Conservation (phyloP, 2,113 vertebrate species). For the Parotia lawesii region DNA sequence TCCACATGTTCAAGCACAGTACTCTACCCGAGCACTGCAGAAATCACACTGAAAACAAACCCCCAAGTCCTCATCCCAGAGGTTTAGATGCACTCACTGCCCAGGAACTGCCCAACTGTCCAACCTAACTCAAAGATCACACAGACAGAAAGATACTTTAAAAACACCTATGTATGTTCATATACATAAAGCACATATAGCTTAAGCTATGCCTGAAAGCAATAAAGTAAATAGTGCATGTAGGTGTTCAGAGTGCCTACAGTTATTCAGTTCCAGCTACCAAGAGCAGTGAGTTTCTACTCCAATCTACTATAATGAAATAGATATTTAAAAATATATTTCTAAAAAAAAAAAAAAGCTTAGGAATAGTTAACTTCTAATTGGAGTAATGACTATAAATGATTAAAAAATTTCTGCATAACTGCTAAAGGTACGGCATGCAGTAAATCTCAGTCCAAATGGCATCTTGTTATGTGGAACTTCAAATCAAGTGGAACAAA, state of each 20-base stretch:
- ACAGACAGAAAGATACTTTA: neutral
- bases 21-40: neutral
- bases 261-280: neutral
- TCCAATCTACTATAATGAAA: neutral
- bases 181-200: neutral
- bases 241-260: neutral
- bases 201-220: neutral
- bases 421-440: slow-evolving; percentile 24
- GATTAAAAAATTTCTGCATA: neutral
- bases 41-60: neutral
- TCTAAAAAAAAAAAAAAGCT: neutral
- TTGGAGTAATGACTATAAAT: neutral
- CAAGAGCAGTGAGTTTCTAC: neutral
- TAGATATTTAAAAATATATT: neutral
- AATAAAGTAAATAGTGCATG: neutral
- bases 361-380: neutral
- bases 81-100: neutral
- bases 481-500: slow-evolving; percentile 56
- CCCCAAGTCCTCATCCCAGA: neutral
- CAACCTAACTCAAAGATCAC: neutral
- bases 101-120: neutral
- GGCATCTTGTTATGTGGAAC: slow-evolving; percentile 7
- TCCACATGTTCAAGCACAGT: neutral
- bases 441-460: slow-evolving; percentile 26
- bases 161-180: neutral